Percentiles rank a stretch among this genome's conserved stretches.
These are phyloP conservation scores for Cololabis saira DNA, from an alignment of 2,113 vertebrate genomes.

Conservation along the genomic window DNA sequence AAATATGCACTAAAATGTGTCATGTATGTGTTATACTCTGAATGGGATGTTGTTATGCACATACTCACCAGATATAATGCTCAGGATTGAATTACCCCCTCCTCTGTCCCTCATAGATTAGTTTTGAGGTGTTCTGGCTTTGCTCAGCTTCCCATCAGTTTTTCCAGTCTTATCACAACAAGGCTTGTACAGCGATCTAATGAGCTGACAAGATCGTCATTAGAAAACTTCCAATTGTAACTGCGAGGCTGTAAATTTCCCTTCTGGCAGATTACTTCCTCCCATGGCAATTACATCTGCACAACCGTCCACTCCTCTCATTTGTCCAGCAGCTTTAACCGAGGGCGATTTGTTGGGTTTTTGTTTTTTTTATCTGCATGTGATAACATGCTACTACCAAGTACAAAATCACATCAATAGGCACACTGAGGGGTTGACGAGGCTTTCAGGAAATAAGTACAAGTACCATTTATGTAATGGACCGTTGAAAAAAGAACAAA, in stretches of 20 bases:
- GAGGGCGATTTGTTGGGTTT: background rate
- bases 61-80: conserved; percentile 54
- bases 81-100: conserved; percentile 59
- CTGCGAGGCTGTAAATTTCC: background rate
- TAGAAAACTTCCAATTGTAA: conserved; percentile 20
- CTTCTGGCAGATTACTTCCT: conserved; percentile 1
- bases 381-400: conserved; percentile 28
- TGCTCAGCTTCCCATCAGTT: conserved; percentile 50
- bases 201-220: conserved; percentile 32
- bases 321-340: conserved; percentile 7
- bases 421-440: conserved; percentile 13
- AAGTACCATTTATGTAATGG: conserved; percentile 54
- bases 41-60: conserved; percentile 56
- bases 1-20: conserved; percentile 44
- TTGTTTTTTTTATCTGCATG: background rate
- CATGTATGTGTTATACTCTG: conserved; percentile 47
- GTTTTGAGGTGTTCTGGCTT: conserved; percentile 70
- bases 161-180: conserved; percentile 25
- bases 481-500: background rate
- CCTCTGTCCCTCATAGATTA: conserved; percentile 45
- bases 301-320: too few relatives aligned
- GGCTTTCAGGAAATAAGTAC: conserved; percentile 41
- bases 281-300: background rate
- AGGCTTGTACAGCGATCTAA: conserved; percentile 5
- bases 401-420: conserved; percentile 22